Evolutionary conservation across 2,113 vertebrate genomes (phyloP), one percentile per base, ranked within the genome.

Genomic region (Sander vitreus): DNA sequence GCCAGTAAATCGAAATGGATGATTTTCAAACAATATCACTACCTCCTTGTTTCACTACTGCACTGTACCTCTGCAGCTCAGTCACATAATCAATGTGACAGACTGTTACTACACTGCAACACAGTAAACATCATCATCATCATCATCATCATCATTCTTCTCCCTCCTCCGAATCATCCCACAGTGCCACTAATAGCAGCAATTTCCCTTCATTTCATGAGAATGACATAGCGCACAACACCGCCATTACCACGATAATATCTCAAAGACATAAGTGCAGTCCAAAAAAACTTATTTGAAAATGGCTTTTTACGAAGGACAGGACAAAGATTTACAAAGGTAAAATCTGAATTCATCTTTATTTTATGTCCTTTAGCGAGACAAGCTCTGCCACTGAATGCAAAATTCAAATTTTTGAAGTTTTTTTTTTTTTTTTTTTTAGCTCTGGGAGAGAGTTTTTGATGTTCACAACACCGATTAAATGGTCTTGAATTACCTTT

Each of bases 191-290:
- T 87, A 89, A 88, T 87, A 15, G 83, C 83, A 81, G 86, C 76
- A 66, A 90, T 91, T 93, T 92, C 89, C 90, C 50, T 86, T 89
- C 83, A 81, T 93, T 85, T 87, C 50, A 86, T 67, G 58, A 78
- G 74, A 81, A 85, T 90, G 89, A 89, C 73, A 87, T 81, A 60
- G 88, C 50, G 70, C 64, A 66, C 84, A 89, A 80, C 85, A 78
- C 65, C 85, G 80, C 80, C 58, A 85, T 86, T 55, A 78, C 68
- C 48, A 58, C 11, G 87, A 92, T 89, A 55, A 78, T 43, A 91
- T 92, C 90, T 91, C 75, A 77, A 89, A 75, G 73, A 83, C 80
- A 78, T 78, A 84, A 85, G 45, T 58, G 63, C 76, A 88, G 80
- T 84, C 68, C 68, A 82, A 88, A 88, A 57, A 92, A 89, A 88